phyloP scores from a whole-genome alignment of 2,888 invertebrate genomes.

The Apomyelois bistriatella region DNA sequence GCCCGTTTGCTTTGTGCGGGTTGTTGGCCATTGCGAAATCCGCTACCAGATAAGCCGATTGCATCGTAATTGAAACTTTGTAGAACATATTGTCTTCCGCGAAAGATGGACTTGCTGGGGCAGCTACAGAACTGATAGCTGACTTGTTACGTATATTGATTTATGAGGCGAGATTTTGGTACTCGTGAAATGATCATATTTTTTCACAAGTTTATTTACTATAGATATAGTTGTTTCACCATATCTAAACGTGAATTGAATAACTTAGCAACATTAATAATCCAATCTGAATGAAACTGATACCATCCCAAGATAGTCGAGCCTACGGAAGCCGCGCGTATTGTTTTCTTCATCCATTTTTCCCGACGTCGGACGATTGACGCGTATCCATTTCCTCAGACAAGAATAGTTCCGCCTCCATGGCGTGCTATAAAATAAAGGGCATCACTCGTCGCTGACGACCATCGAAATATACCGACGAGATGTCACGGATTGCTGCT shows the following conservation, averaged over 20 bases:
- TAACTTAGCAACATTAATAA: background rate
- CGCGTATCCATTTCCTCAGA: constrained; percentile 74
- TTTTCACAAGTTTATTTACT: no score
- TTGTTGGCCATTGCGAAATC: constrained; percentile 18
- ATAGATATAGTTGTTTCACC: no score
- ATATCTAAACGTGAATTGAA: no score
- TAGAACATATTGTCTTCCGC: constrained; percentile 4
- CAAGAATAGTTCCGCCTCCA: constrained; percentile 59
- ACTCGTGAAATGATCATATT: no score
- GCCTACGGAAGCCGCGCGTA: constrained; percentile 53
- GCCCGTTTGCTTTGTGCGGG: constrained; percentile 30
- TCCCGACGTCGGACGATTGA: constrained; percentile 58
- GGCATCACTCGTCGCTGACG: constrained; percentile 63
- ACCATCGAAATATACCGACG: constrained; percentile 61
- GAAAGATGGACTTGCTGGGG: background rate
- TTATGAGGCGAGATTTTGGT: background rate
- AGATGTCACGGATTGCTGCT: constrained; percentile 69
- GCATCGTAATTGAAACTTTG: constrained; percentile 20
- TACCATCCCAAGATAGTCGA: constrained; percentile 58
- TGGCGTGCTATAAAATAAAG: constrained; percentile 70
- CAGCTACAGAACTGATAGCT: background rate
- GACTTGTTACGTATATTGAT: background rate
- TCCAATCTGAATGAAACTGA: constrained; percentile 40
- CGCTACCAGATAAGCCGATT: constrained; percentile 29
- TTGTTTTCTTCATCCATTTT: constrained; percentile 60